A percentile compares a stretch with the other conserved stretches of the same genome.
Conservation (phyloP, 2,888 invertebrate genomes). For the Strigamia transsilvanica region DNA sequence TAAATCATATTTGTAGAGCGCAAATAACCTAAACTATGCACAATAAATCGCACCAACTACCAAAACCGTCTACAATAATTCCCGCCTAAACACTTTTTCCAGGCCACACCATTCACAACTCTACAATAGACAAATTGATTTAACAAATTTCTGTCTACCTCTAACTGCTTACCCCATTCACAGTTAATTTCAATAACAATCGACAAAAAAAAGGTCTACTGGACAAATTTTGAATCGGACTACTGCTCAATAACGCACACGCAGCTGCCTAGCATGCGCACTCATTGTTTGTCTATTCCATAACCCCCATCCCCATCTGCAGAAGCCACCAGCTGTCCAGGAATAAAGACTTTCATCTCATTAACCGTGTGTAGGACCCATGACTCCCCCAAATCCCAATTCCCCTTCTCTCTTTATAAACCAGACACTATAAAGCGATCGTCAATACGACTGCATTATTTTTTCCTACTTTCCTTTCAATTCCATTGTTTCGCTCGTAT, state of each 20-base stretch:
- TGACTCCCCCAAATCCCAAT: slow-evolving; percentile 28
- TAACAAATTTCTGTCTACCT: slow-evolving; percentile 3
- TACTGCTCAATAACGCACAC: not conserved
- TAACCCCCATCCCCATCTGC: slow-evolving; percentile 39
- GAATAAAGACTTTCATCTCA: slow-evolving; percentile 48
- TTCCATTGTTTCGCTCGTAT: not conserved
- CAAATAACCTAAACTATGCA: too few species aligned
- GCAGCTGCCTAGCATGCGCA: slow-evolving; percentile 29
- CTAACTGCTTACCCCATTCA: not conserved
- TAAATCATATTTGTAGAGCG: not conserved
- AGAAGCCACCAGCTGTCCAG: slow-evolving; percentile 44
- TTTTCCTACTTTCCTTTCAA: not conserved
- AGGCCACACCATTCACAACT: not conserved
- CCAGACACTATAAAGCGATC: slow-evolving; percentile 10
- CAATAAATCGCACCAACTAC: too few species aligned
- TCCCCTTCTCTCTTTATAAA: slow-evolving; percentile 40
- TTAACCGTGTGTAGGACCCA: slow-evolving; percentile 47
- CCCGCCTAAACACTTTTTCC: too few species aligned
- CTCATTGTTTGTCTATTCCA: slow-evolving; percentile 43
- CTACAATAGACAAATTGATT: not conserved
- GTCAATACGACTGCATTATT: not conserved
- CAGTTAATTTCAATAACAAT: slow-evolving; percentile 28
- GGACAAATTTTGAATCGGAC: slow-evolving; percentile 30
- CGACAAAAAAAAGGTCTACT: slow-evolving; percentile 1
- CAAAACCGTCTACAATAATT: too few species aligned